phyloP scores from a whole-genome alignment of 2,888 invertebrate genomes.

The Heteromurus nitidus region DNA sequence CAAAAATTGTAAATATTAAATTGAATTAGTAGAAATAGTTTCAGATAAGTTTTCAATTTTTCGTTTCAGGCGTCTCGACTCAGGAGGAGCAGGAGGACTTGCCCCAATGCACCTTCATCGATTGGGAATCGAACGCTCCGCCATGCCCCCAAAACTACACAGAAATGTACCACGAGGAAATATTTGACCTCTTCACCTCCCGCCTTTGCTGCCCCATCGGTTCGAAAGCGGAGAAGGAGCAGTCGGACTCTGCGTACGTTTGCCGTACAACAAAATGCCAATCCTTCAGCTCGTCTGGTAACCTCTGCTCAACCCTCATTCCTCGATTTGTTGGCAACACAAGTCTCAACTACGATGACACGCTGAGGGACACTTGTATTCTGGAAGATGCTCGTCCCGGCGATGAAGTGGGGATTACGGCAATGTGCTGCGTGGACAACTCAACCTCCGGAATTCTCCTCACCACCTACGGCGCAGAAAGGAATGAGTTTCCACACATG shows the following conservation, averaged over 20 bases:
- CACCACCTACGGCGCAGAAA: conserved; percentile 21
- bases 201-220: background rate
- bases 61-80: too few relatives aligned
- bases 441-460: background rate
- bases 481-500: conserved; percentile 33
- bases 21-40: too few relatives aligned
- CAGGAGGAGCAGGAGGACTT: too few relatives aligned
- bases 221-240: background rate
- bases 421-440: conserved; percentile 15
- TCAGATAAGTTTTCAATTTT: too few relatives aligned
- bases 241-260: background rate
- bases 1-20: too few relatives aligned
- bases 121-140: too few relatives aligned
- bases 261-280: background rate
- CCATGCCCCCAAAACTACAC: too few relatives aligned
- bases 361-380: background rate
- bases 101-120: too few relatives aligned
- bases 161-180: too few relatives aligned
- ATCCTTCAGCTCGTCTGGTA: background rate
- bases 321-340: background rate
- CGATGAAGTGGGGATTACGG: background rate
- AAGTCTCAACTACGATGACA: background rate
- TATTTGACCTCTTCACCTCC: background rate
- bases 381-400: too few relatives aligned
- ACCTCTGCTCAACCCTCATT: background rate